Percentiles rank a stretch among this genome's conserved stretches.
Evolutionary conservation across 2,113 vertebrate species (phyloP).

Genomic region (Ptilorrhoa leucosticta): DNA sequence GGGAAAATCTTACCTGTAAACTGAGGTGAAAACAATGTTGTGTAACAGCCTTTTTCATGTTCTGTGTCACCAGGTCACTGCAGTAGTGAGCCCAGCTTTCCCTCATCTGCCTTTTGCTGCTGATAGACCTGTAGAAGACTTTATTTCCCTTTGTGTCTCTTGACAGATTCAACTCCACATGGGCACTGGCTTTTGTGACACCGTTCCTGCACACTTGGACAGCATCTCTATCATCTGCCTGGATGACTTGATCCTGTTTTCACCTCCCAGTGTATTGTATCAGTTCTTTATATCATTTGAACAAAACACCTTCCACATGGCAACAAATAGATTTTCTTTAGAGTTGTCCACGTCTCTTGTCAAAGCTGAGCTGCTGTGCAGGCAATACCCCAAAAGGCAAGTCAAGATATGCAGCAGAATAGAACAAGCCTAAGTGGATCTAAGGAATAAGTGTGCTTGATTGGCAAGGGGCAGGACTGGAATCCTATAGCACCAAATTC

Average conservation of each 20-base stretch:
- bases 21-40: background rate
- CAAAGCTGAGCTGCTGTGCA: background rate
- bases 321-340: background rate
- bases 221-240: fast-evolving
- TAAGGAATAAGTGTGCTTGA: background rate
- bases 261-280: background rate
- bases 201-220: background rate
- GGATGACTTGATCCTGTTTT: background rate
- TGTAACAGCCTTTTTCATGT: background rate
- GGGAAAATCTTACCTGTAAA: background rate
- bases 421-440: background rate
- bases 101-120: background rate
- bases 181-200: background rate
- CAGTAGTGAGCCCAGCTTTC: background rate
- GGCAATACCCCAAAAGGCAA: background rate
- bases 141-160: background rate
- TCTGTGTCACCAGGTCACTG: background rate
- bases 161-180: background rate
- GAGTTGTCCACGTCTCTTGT: background rate
- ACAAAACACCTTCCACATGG: background rate
- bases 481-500: background rate
- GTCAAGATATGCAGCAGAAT: background rate
- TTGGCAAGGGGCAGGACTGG: background rate
- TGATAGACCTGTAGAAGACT: background rate
- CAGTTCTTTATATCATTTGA: background rate